Evolutionary conservation across 2,888 invertebrate genomes (phyloP).

Genomic region (Apamea epomidion): DNA sequence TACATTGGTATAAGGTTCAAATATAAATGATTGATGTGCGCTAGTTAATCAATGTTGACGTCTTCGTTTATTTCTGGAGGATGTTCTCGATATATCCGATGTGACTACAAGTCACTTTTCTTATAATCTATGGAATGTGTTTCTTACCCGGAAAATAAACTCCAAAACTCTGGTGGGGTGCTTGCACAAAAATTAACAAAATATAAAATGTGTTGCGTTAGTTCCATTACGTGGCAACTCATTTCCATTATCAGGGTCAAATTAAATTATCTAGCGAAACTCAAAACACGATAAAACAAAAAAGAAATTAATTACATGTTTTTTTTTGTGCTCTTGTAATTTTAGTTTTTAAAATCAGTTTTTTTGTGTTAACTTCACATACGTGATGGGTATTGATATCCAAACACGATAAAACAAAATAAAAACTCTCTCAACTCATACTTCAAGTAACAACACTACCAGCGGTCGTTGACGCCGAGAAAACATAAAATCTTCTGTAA

Average conservation of each 20-base stretch:
- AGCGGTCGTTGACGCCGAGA: not conserved
- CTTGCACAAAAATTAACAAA: conserved; percentile 72
- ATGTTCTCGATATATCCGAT: not conserved
- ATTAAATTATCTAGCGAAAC: not conserved
- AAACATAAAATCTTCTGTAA: not conserved
- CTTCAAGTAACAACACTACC: not conserved
- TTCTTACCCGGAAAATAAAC: conserved; percentile 83
- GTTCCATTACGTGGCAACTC: not conserved
- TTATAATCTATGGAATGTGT: not conserved
- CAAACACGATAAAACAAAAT: not conserved
- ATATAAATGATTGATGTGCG: not conserved
- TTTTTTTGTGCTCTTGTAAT: not conserved
- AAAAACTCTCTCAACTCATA: not conserved
- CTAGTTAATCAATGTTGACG: not conserved
- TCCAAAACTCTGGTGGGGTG: conserved; percentile 80
- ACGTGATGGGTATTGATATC: not conserved
- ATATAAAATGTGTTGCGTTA: not conserved
- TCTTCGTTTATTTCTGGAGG: not conserved
- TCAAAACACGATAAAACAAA: not conserved
- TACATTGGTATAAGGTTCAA: not conserved
- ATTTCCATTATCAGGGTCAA: not conserved
- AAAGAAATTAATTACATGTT: not conserved
- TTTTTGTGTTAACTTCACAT: not conserved
- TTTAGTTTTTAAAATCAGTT: not conserved
- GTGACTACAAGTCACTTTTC: not conserved